These are phyloP conservation scores for Python bivittatus DNA, from an alignment of 2,113 vertebrate genomes.

Conservation along the genomic window DNA sequence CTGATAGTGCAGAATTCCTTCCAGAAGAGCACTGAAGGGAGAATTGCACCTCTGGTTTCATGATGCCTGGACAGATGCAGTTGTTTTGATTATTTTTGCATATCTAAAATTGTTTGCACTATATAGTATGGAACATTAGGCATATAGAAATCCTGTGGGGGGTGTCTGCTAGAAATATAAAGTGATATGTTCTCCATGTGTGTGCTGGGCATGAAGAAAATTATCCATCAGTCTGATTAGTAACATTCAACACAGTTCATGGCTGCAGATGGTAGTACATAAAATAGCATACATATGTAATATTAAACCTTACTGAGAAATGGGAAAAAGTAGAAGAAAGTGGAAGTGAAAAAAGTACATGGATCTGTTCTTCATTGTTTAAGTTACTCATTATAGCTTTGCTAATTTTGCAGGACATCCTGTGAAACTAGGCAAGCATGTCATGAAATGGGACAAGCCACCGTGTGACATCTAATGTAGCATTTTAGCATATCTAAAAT, in stretches of 20 bases:
- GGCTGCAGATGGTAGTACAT: accelerated
- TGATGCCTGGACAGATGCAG: background rate
- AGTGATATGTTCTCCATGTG: background rate
- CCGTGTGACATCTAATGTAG: background rate
- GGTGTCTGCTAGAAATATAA: constrained; percentile 8
- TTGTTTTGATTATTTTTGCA: background rate
- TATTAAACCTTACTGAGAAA: background rate
- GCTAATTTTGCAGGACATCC: background rate
- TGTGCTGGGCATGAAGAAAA: background rate
- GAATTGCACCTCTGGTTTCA: background rate
- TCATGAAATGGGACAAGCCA: background rate
- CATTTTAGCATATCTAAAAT: background rate
- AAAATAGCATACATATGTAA: background rate
- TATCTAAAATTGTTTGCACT: background rate
- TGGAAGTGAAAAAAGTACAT: background rate
- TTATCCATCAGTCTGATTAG: background rate
- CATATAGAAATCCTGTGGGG: background rate
- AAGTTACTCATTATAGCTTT: background rate
- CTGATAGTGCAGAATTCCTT: background rate
- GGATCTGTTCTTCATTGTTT: background rate
- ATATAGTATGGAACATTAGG: background rate
- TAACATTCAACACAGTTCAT: background rate
- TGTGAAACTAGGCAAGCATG: background rate
- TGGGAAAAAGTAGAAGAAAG: background rate
- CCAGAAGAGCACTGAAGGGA: background rate